A percentile compares a stretch with the other conserved stretches of the same genome.
Evolutionary conservation across 1,140 invertebrate genomes (phyloP).

Genomic region (Hormaphis cornu): DNA sequence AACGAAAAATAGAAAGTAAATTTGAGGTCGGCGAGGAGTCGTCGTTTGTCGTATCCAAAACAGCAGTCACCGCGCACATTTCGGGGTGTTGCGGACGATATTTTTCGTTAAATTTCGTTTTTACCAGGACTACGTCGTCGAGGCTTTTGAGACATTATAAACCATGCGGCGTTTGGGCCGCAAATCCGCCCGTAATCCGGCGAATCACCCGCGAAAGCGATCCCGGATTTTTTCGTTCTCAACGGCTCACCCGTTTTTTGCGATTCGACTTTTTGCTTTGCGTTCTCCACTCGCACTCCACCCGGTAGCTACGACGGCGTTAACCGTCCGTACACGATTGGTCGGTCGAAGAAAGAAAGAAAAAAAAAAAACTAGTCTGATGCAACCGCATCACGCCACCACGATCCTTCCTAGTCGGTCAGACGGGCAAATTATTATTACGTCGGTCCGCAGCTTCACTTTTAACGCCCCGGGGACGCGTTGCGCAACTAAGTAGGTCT

Average conservation of each 20-base stretch:
- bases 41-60: too few species aligned
- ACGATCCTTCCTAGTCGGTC: conserved; percentile 30
- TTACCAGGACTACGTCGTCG: too few species aligned
- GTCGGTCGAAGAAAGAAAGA: conserved; percentile 4
- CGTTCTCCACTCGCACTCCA: neutral
- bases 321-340: neutral
- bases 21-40: too few species aligned
- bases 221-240: too few species aligned
- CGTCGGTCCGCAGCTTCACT: conserved; percentile 9
- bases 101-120: too few species aligned
- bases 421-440: conserved; percentile 26
- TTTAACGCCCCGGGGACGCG: conserved; percentile 10
- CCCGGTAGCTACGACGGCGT: neutral
- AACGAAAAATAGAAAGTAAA: too few species aligned
- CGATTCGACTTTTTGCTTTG: neutral
- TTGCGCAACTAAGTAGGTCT: conserved; percentile 32
- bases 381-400: conserved; percentile 10
- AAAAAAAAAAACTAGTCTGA: conserved; percentile 29
- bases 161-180: too few species aligned
- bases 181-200: too few species aligned
- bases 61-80: too few species aligned
- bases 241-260: conserved; percentile 17
- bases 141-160: too few species aligned
- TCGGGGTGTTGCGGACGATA: too few species aligned
- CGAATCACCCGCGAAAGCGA: too few species aligned